phyloP scores from a whole-genome alignment of 2,888 invertebrate genomes.

The Meganola albula region DNA sequence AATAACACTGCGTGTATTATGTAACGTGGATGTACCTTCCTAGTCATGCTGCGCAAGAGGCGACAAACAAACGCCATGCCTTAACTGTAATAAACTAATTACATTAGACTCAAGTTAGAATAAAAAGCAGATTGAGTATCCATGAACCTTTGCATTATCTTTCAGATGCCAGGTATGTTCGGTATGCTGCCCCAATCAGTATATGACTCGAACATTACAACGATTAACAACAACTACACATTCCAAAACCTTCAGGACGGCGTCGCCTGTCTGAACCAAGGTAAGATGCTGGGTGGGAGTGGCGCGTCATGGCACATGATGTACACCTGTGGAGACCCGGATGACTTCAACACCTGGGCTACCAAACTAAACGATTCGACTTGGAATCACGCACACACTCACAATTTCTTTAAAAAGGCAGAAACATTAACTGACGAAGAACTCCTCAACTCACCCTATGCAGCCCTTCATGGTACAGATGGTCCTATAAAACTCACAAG shows the following conservation, averaged over 20 bases:
- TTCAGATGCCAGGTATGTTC: constrained; percentile 7
- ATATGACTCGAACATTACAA: constrained; percentile 11
- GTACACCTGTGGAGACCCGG: constrained; percentile 7
- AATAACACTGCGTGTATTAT: no score
- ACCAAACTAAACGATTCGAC: background rate
- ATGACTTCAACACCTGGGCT: constrained; percentile 13
- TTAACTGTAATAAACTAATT: no score
- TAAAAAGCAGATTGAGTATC: no score
- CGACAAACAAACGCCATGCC: no score
- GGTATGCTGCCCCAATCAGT: constrained; percentile 4
- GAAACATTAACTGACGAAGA: constrained; percentile 3
- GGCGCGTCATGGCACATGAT: constrained; percentile 11
- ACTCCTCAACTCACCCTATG: background rate
- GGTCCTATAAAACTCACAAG: constrained; percentile 6
- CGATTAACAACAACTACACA: constrained; percentile 8
- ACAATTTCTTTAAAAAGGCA: constrained; percentile 7
- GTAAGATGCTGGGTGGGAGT: constrained; percentile 12
- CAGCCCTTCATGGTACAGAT: constrained; percentile 3
- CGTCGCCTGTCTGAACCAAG: constrained; percentile 5
- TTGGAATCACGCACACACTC: constrained; percentile 8
- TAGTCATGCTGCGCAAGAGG: no score
- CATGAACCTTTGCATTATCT: no score
- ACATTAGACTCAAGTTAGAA: no score
- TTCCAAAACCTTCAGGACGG: constrained; percentile 9
- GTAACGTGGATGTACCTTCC: no score